Conservation (phyloP, 2,797 vertebrate species). For the Crax fasciolata region DNA sequence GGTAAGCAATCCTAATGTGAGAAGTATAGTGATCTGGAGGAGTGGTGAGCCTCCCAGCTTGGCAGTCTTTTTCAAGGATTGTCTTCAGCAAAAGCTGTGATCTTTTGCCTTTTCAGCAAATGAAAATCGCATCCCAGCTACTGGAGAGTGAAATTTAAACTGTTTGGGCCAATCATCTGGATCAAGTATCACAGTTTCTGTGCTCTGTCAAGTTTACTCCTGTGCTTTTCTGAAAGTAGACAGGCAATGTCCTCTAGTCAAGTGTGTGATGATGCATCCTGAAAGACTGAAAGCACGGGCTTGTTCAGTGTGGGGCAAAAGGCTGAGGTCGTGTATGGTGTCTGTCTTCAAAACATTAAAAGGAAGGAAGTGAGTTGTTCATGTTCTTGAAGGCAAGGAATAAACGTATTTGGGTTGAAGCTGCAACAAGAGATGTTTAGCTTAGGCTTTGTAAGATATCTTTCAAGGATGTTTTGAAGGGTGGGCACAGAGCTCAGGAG, state of each 20-base stretch:
- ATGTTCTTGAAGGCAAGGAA: background rate
- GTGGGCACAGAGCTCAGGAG: background rate
- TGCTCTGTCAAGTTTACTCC: background rate
- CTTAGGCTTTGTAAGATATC: background rate
- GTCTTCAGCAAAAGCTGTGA: background rate
- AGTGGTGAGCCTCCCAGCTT: background rate
- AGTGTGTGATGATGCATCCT: fast-evolving
- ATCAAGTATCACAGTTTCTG: background rate
- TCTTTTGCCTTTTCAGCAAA: background rate
- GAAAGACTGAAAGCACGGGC: background rate
- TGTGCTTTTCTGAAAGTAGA: background rate
- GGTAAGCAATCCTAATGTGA: too few species aligned
- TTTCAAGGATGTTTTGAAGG: background rate
- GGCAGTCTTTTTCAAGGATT: background rate
- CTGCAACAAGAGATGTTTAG: background rate
- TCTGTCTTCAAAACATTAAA: background rate
- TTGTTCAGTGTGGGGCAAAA: background rate
- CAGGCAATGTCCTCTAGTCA: background rate
- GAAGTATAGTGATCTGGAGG: background rate
- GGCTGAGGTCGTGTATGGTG: background rate
- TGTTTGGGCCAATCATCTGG: background rate
- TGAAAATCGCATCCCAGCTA: conserved; percentile 4
- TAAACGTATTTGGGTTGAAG: background rate
- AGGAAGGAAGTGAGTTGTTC: background rate
- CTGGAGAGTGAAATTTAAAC: background rate